A percentile compares a stretch with the other conserved stretches of the same genome.
These are phyloP conservation scores for Lucilia cuprina DNA, from an alignment of 1,140 invertebrate genomes.

Conservation along the genomic window DNA sequence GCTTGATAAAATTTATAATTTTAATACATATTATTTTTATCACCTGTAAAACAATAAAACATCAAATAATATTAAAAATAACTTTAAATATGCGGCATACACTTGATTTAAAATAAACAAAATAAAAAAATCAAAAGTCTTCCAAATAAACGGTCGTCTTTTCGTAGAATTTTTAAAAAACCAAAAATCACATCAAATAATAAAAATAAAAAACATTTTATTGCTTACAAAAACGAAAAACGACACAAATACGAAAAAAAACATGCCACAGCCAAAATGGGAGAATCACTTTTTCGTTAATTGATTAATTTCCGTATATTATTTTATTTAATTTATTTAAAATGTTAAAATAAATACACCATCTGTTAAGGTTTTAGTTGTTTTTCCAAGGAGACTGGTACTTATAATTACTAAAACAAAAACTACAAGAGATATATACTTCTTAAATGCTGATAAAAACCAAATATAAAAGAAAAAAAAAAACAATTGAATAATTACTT, in stretches of 20 bases:
- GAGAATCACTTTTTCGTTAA: background rate
- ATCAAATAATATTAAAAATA: conserved; percentile 39
- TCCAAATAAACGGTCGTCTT: conserved; percentile 63
- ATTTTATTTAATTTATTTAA: background rate
- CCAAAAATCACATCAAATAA: conserved; percentile 40
- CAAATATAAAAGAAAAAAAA: no score
- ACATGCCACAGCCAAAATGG: background rate
- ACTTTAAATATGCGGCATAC: conserved; percentile 45
- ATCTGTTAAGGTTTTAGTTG: background rate
- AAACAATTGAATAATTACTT: no score
- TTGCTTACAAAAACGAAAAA: background rate
- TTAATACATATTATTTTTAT: background rate
- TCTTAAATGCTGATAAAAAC: background rate
- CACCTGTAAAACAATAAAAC: conserved; percentile 39
- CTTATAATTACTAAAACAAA: background rate
- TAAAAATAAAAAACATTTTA: background rate
- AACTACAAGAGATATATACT: background rate
- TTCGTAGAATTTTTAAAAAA: conserved; percentile 61
- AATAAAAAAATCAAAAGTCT: conserved; percentile 60
- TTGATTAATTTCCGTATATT: background rate
- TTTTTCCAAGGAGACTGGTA: conserved; percentile 1
- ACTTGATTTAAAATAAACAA: conserved; percentile 53
- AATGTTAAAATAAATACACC: background rate
- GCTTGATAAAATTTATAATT: background rate
- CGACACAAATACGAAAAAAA: conserved; percentile 18